Evolutionary conservation across 2,797 vertebrate genomes (phyloP).

Genomic region (Nannoperca obscura): DNA sequence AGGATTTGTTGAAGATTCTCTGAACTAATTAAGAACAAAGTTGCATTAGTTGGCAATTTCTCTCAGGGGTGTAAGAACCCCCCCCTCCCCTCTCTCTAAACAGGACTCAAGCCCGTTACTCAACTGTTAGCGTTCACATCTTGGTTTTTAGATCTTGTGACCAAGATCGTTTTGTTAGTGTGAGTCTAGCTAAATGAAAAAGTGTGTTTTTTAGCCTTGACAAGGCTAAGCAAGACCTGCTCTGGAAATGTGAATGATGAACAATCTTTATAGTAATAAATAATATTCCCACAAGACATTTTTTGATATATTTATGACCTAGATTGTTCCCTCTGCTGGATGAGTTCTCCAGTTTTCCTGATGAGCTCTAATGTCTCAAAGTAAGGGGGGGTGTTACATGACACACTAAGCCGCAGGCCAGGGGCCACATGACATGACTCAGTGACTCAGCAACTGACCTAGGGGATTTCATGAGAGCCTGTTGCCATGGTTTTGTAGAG

Average conservation of each 20-base stretch:
- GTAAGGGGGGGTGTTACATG: not conserved
- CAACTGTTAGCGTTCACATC: not conserved
- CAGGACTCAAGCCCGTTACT: not conserved
- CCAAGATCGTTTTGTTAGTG: not conserved
- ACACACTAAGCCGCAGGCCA: conserved; percentile 36
- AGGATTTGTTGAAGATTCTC: conserved; percentile 58
- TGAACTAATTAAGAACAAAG: conserved; percentile 77
- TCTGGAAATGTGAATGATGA: not conserved
- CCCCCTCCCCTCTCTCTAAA: too few species aligned
- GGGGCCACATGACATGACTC: conserved; percentile 37
- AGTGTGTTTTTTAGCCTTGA: not conserved
- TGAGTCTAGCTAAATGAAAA: not conserved
- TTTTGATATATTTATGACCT: not conserved
- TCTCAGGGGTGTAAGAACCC: conserved; percentile 39
- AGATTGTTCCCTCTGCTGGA: not conserved
- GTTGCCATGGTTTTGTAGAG: conserved; percentile 62
- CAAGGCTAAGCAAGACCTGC: not conserved
- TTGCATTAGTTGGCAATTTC: conserved; percentile 63
- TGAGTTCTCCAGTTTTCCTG: conserved; percentile 25
- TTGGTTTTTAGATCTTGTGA: conserved; percentile 1
- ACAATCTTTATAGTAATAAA: not conserved
- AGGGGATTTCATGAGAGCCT: conserved; percentile 45
- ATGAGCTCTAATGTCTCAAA: conserved; percentile 25
- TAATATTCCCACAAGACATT: conserved; percentile 19
- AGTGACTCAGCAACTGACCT: conserved; percentile 49